A percentile compares a stretch with the other conserved stretches of the same genome.
Evolutionary conservation across 1,140 invertebrate species (phyloP).

Genomic region (Triops cancriformis): DNA sequence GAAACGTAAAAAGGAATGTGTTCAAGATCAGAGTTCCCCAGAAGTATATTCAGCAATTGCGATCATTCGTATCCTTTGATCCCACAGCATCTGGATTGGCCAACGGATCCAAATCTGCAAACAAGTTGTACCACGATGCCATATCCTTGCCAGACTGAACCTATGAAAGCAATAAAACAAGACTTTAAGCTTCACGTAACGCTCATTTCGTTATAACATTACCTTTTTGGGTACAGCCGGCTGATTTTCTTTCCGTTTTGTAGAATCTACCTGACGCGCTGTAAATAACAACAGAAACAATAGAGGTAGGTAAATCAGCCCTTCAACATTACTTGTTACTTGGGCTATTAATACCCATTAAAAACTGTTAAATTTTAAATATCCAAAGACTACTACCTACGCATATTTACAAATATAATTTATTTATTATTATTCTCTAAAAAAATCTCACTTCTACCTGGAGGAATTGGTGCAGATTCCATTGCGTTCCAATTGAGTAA

Average conservation of each 20-base stretch:
- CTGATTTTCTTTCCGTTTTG: too few species aligned
- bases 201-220: background rate
- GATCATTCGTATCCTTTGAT: constrained; percentile 38
- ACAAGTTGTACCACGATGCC: constrained; percentile 75
- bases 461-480: background rate
- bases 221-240: background rate
- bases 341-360: too few species aligned
- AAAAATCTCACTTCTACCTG: background rate
- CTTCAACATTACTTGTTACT: too few species aligned
- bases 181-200: background rate
- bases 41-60: constrained; percentile 35
- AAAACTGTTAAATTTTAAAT: too few species aligned
- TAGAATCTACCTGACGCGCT: too few species aligned
- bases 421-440: too few species aligned
- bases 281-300: too few species aligned
- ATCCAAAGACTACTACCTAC: too few species aligned
- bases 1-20: too few species aligned
- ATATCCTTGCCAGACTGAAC: constrained; percentile 41
- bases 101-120: constrained; percentile 86
- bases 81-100: constrained; percentile 62
- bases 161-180: constrained; percentile 26
- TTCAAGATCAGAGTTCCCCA: too few species aligned
- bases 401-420: too few species aligned
- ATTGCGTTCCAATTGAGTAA: background rate
- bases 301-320: too few species aligned